Evolutionary conservation across 2,888 invertebrate species (phyloP), one percentile per base, ranked within the genome.

Genomic region (Azorinus chamasolen): DNA sequence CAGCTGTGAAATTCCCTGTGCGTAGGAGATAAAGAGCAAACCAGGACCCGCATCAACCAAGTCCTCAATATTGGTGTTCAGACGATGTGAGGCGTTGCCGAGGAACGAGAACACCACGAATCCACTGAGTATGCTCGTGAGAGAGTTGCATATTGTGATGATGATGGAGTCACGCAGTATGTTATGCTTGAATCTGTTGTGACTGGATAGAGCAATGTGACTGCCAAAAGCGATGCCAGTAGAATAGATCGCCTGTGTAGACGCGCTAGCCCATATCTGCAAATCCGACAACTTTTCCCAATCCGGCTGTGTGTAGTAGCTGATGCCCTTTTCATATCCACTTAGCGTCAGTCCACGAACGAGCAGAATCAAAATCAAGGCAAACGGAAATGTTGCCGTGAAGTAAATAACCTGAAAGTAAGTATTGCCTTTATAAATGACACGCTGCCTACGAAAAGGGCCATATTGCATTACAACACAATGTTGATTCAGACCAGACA

Each of bases 331-430:
- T 14, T 69, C 54, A n/a, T 53, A 39, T 0, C 69, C 69, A n/a
- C 12, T n/a, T 16, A 45, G 37, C 4, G 46, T 69, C 2, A 59
- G 14, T 10, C 69, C 69, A 1, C 69, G 61, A n/a, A 61, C 46
- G 22, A 69, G 54, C 14, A 69, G 32, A 6, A 69, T 41, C 12
- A 69, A 45, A 14, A 61, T 27, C 18, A 68, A 43, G 1, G 27
- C 45, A 5, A 59, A 16, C 16, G 69, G 69, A 39, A 59, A 61
- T 8, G 76, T 70, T 1, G 62, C 76, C 0, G 76, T 76, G 20
- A 76, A 27, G 70, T 76, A 76, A 1, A 57, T 50, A 16, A 70
- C 62, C 70, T 76, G 53, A 45, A 70, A 41, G 5, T 22, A 55
- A 4, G 32, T 6, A 32, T n/a, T n/a, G n/a, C n/a, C n/a, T n/a